phyloP scores from a whole-genome alignment of 2,888 invertebrate species.

The Drosophila merina region DNA sequence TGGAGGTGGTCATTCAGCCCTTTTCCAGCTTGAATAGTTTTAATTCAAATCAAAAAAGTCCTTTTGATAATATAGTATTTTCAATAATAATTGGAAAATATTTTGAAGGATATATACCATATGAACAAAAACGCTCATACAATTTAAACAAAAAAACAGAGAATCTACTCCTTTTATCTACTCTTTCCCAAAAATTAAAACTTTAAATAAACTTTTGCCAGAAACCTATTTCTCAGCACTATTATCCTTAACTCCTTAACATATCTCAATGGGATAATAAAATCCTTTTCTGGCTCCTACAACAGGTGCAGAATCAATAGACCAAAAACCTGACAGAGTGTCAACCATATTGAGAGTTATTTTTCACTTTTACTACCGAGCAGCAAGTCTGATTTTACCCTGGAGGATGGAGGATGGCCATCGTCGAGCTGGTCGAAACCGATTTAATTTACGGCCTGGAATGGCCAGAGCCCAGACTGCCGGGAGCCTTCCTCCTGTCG shows the following conservation, averaged over 20 bases:
- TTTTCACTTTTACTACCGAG: slow-evolving; percentile 42
- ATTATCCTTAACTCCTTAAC: background rate
- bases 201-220: too few relatives aligned
- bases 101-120: too few relatives aligned
- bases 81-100: too few relatives aligned
- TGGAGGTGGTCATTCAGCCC: slow-evolving; percentile 7
- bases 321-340: slow-evolving; percentile 23
- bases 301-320: slow-evolving; percentile 42
- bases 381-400: slow-evolving; percentile 4
- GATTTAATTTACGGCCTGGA: slow-evolving; percentile 66
- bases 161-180: too few relatives aligned
- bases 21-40: background rate
- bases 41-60: too few relatives aligned
- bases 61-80: background rate
- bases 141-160: too few relatives aligned
- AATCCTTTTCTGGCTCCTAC: slow-evolving; percentile 8
- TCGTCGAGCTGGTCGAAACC: slow-evolving; percentile 49
- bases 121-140: too few relatives aligned
- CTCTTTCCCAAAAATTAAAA: too few relatives aligned
- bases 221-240: background rate
- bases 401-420: slow-evolving; percentile 12
- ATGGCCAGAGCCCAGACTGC: slow-evolving; percentile 25
- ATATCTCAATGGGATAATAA: slow-evolving; percentile 24
- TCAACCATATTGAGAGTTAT: slow-evolving; percentile 22
- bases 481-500: slow-evolving; percentile 59